phyloP scores from a whole-genome alignment of 2,888 invertebrate genomes.

The Spodoptera picta region DNA sequence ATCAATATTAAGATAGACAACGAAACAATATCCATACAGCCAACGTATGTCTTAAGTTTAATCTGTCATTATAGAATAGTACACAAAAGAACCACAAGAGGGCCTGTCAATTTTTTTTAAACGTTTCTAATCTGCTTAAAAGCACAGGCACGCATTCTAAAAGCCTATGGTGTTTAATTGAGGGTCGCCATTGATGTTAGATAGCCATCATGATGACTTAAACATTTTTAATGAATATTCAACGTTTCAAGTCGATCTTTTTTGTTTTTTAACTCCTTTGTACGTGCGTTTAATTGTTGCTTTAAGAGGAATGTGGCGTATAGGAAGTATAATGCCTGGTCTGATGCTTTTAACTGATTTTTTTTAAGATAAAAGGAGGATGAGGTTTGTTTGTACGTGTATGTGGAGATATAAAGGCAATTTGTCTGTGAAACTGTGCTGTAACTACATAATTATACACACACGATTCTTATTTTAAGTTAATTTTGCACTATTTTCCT shows the following conservation, averaged over 20 bases:
- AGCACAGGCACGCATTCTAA: constrained; percentile 72
- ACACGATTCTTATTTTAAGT: constrained; percentile 8
- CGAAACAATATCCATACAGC: constrained; percentile 35
- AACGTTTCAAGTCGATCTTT: constrained; percentile 57
- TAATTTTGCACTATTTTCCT: neutral
- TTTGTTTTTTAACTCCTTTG: constrained; percentile 59
- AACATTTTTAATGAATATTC: constrained; percentile 81
- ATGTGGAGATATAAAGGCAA: constrained; percentile 4
- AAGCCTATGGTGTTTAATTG: constrained; percentile 75
- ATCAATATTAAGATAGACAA: constrained; percentile 34
- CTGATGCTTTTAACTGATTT: constrained; percentile 52
- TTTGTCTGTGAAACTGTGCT: constrained; percentile 34
- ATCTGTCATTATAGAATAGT: constrained; percentile 57
- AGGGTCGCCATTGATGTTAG: constrained; percentile 67
- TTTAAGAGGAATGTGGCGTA: constrained; percentile 51
- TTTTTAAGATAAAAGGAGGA: constrained; percentile 43
- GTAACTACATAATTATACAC: constrained; percentile 5
- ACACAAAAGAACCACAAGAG: constrained; percentile 62
- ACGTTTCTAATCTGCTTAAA: constrained; percentile 69
- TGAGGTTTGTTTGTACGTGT: constrained; percentile 32
- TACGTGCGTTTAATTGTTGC: constrained; percentile 61
- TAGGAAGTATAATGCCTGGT: constrained; percentile 52
- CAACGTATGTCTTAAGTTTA: constrained; percentile 35
- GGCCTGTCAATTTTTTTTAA: constrained; percentile 73
- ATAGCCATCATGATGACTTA: constrained; percentile 80